Evolutionary conservation across 2,888 invertebrate species (phyloP).

Genomic region (Molorchus minor): DNA sequence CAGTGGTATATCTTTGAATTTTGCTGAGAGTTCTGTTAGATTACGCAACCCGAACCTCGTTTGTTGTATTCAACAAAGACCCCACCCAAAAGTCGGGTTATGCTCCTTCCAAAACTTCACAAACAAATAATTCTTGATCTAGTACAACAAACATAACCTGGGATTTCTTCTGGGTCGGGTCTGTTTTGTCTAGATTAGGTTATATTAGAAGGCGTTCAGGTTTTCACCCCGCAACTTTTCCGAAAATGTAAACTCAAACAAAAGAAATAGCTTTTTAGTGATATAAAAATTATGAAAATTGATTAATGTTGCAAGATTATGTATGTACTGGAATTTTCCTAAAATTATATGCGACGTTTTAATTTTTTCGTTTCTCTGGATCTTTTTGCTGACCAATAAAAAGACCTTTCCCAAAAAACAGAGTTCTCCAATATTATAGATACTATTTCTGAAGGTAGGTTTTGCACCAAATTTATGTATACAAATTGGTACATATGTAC

Average conservation of each 20-base stretch:
- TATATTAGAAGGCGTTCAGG: conserved; percentile 42
- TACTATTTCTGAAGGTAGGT: too few species aligned
- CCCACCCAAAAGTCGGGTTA: conserved; percentile 28
- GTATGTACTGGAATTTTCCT: conserved; percentile 48
- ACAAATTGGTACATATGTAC: too few species aligned
- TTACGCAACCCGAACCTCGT: conserved; percentile 49
- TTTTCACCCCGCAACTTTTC: conserved; percentile 44
- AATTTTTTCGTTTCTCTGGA: conserved; percentile 34
- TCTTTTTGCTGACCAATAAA: conserved; percentile 35
- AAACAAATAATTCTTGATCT: conserved; percentile 33
- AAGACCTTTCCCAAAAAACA: too few species aligned
- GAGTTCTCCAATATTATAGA: too few species aligned
- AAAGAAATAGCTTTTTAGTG: conserved; percentile 54
- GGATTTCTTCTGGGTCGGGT: conserved; percentile 33
- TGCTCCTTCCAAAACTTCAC: conserved; percentile 29
- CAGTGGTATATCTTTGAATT: conserved; percentile 41
- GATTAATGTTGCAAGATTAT: conserved; percentile 53
- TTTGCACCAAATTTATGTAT: conserved; percentile 29
- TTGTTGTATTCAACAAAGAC: conserved; percentile 32
- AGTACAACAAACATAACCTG: conserved; percentile 37
- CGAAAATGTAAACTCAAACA: conserved; percentile 46
- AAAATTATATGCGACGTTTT: conserved; percentile 48
- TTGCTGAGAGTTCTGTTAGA: conserved; percentile 45
- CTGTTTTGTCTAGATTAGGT: conserved; percentile 42
- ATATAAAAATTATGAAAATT: conserved; percentile 51